Base-by-base conservation (phyloP, 2,113 vertebrate species). In the Tragelaphus scriptus region DNA sequence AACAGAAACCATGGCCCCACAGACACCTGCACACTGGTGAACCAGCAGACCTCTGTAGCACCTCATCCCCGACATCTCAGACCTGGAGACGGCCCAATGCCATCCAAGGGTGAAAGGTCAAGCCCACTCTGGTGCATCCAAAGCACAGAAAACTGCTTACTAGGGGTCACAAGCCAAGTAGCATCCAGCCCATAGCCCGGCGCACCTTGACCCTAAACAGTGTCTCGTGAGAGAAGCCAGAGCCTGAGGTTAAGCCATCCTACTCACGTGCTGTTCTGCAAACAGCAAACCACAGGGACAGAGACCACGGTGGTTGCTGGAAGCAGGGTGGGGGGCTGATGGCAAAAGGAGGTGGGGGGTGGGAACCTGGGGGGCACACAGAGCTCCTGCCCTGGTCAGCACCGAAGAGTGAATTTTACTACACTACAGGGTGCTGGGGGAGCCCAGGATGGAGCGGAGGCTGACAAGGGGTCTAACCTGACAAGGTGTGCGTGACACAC, bases 401-500 rank as follows among this genome's bases (percentile, higher is more conserved):
- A 55, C 32, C 81, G 15, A 55, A 26, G 16, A 23, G 21, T 23
- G 53, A 55, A 26, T 9, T 36, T 53, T 26, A 25, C 81, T 15
- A 36, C 30, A 1, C 25, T 21, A 71, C 65, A 36, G 4, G 5
- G n/a, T 71, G 21, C 2, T 36, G 53, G 53, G 53, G 82, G n/a
- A 81, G 23, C 53, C 82, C 82, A 40, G 53, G 53, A 26, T 0
- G 2, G n/a, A 40, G 82, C 3, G 0, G n/a, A 40, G 55, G 14
- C 82, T 28, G 81, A 84, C 81, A 15, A 55, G 49, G 14, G n/a
- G 25, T 10, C 53, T 56, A 15, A 56, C 7, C 4, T 9, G 82
- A 58, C 19, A 36, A 36, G 0, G 12, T 3, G 21, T 5, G 7
- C n/a, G 2, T 8, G 21, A 56, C 17, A 4, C 19, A 14, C 53